Evolutionary conservation across 2,113 vertebrate species (phyloP), one percentile per base, ranked within the genome.

Genomic region (Chinchilla lanigera): DNA sequence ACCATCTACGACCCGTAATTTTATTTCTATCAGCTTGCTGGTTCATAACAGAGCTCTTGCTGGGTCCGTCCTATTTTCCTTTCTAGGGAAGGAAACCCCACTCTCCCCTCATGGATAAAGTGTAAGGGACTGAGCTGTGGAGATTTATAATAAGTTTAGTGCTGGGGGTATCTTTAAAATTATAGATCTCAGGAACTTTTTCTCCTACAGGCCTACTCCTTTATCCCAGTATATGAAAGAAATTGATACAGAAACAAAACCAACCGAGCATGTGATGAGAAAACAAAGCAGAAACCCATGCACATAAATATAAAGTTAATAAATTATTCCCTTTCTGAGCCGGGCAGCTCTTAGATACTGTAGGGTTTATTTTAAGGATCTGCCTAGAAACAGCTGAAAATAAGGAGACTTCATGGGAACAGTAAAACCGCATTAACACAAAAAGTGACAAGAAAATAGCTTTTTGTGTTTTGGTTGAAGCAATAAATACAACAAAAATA

Each of bases 401-500:
- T 71, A 90, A 86, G 2, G 44, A 63, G 65, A 87, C 85, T 93
- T 97, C 93, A 92, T 95, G 87, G 93, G 88, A 96, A 97, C 65
- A 50, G 50, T 93, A 92, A 97, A 97, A 90, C 84, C 90, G 90
- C 87, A 97, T 50, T 87, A 97, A 95, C 30, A 86, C 41, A 35
- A 61, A 95, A 85, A 54, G 33, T 84, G 69, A 71, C 47, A 95
- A 98, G 95, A 94, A 96, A 89, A 93, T 50, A 87, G 85, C 93
- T 86, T 97, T 69, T 92, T 90, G 35, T 78, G 47, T 95, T 97
- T 94, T 89, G 50, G 69, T 58, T 56, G 54, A 95, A 92, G 90
- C 88, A 95, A 95, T 97, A 97, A 97, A 86, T 88, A 95, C 52
- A 97, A 63, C 24, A 90, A 92, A 97, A 93, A 86, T 54, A 92